Conservation (phyloP, 2,113 vertebrate species). For the Orthonyx spaldingii region DNA sequence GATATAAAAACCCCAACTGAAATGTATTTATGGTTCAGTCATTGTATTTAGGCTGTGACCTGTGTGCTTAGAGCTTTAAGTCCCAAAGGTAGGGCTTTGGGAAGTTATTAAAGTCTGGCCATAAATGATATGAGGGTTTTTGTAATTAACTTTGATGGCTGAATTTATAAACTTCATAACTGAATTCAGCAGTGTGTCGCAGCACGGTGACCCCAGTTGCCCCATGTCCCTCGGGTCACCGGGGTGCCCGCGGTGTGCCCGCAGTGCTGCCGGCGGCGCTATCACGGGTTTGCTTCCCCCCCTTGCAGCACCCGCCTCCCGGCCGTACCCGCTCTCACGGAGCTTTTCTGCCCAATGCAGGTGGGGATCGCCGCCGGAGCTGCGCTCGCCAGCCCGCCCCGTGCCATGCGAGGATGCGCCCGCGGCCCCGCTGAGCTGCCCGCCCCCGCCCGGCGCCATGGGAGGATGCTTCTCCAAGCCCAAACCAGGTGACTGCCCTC, state of each 20-base stretch:
- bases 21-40: background rate
- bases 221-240: rapidly evolving
- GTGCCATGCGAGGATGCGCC: background rate
- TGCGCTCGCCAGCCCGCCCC: background rate
- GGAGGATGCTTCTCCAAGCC: conserved; percentile 98
- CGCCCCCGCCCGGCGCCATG: conserved; percentile 65
- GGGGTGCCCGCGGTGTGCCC: rapidly evolving
- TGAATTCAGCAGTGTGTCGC: rapidly evolving
- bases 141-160: background rate
- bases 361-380: background rate
- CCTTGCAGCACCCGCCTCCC: rapidly evolving
- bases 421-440: background rate
- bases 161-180: background rate
- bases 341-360: background rate
- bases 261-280: background rate
- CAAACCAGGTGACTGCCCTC: conserved; percentile 85
- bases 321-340: rapidly evolving
- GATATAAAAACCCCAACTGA: background rate
- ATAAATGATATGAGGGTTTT: background rate
- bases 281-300: rapidly evolving
- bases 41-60: background rate
- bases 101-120: background rate
- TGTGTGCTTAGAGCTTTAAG: background rate
- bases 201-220: background rate
- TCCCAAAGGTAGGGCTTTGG: background rate